Evolutionary conservation across 2,797 vertebrate species (phyloP).

Genomic region (Lacerta viridis): DNA sequence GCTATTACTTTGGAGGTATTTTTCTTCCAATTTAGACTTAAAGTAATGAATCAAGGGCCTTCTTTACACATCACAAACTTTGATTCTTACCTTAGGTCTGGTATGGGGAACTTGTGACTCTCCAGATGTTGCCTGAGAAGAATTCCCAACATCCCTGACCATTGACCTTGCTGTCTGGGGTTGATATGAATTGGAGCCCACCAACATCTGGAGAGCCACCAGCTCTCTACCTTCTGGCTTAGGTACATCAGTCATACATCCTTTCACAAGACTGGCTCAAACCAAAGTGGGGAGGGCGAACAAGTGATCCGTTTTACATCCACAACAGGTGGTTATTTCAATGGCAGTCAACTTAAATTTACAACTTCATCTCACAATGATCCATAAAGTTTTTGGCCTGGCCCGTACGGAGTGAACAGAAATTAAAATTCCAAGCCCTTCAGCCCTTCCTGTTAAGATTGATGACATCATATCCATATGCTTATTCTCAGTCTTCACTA

Average conservation of each 20-base stretch:
- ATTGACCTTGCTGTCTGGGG: not conserved
- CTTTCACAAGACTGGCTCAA: not conserved
- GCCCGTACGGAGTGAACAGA: not conserved
- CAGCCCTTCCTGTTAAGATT: not conserved
- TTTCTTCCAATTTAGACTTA: not conserved
- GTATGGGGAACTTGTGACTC: not conserved
- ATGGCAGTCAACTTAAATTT: not conserved
- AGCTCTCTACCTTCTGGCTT: not conserved
- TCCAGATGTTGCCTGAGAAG: not conserved
- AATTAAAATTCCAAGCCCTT: not conserved
- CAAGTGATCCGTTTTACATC: not conserved
- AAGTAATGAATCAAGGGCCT: not conserved
- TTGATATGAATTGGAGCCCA: not conserved
- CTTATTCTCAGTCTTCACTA: not conserved
- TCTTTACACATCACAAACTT: not conserved
- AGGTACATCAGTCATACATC: not conserved
- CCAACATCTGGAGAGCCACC: not conserved
- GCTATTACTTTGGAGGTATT: not conserved
- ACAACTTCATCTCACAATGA: not conserved
- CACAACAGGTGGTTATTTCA: not conserved
- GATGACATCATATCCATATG: not conserved
- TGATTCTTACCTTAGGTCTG: too few relatives aligned
- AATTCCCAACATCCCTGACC: not conserved
- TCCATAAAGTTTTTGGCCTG: not conserved
- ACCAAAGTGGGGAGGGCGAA: not conserved